Percentiles rank a stretch among this genome's conserved stretches.
Conservation (phyloP, 2,113 vertebrate species). For the Calidris pugnax region DNA sequence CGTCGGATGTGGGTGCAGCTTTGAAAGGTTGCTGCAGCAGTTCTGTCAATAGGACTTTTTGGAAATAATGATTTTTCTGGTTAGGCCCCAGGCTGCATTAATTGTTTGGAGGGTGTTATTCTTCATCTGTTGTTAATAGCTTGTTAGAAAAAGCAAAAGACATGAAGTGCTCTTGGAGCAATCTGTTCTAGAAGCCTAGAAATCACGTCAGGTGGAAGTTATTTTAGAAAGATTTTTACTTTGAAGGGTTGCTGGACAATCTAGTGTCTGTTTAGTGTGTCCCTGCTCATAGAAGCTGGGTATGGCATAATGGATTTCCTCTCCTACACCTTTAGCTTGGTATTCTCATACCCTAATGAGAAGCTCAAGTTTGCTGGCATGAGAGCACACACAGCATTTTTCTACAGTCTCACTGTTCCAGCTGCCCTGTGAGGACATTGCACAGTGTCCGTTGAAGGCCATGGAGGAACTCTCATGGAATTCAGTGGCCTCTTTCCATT, state of each 20-base stretch:
- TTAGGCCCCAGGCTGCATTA: background rate
- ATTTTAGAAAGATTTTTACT: conserved; percentile 28
- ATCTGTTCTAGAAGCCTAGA: background rate
- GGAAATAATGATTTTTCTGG: conserved; percentile 24
- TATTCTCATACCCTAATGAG: background rate
- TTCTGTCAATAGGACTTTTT: conserved; percentile 11
- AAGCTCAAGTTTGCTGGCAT: background rate
- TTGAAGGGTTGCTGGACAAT: background rate
- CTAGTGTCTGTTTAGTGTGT: background rate
- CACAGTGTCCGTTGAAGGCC: background rate
- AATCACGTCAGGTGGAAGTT: background rate
- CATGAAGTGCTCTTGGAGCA: background rate
- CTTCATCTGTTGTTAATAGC: conserved; percentile 15
- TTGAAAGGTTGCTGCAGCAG: conserved; percentile 23
- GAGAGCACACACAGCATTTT: background rate
- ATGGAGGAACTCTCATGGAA: background rate
- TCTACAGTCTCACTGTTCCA: background rate
- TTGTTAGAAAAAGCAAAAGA: background rate
- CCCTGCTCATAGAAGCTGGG: background rate
- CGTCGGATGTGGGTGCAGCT: background rate
- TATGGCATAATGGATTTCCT: background rate
- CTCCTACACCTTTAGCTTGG: background rate
- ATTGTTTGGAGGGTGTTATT: conserved; percentile 1
- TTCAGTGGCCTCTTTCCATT: background rate
- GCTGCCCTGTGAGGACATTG: background rate